phyloP scores from a whole-genome alignment of 2,888 invertebrate species.

The Stenchaetothrips biformis region DNA sequence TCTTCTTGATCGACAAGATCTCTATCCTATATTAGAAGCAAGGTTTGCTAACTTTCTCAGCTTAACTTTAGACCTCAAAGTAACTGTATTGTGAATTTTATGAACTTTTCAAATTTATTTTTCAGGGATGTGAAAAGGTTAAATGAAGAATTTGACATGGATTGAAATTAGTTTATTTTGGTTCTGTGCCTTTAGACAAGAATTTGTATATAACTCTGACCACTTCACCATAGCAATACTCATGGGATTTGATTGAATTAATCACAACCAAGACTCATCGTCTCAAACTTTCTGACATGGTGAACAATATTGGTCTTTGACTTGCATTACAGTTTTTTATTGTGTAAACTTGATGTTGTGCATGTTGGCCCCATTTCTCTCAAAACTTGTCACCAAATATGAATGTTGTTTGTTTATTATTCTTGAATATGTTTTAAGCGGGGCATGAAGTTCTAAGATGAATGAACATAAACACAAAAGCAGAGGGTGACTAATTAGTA shows the following conservation, averaged over 20 bases:
- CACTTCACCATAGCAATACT: not conserved
- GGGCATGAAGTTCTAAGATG: not conserved
- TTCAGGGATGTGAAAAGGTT: conserved; percentile 46
- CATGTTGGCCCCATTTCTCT: not conserved
- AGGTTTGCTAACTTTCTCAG: conserved; percentile 43
- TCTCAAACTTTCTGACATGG: too few relatives aligned
- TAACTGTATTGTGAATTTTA: not conserved
- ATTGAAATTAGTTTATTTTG: conserved; percentile 36
- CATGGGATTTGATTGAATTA: not conserved
- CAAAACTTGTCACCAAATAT: conserved; percentile 20
- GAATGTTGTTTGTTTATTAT: not conserved
- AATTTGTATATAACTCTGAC: not conserved
- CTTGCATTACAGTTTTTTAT: not conserved
- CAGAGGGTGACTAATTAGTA: conserved; percentile 5
- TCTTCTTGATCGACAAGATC: conserved; percentile 60
- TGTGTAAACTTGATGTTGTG: not conserved
- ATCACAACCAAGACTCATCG: too few relatives aligned
- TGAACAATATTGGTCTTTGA: too few relatives aligned
- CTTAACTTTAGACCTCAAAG: too few relatives aligned
- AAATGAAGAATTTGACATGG: conserved; percentile 48
- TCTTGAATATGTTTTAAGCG: not conserved
- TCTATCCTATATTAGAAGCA: conserved; percentile 53
- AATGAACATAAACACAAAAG: not conserved
- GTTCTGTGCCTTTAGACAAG: not conserved
- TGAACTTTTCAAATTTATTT: not conserved